Conservation (phyloP, 2,888 invertebrate genomes). For the Halictus ligatus region DNA sequence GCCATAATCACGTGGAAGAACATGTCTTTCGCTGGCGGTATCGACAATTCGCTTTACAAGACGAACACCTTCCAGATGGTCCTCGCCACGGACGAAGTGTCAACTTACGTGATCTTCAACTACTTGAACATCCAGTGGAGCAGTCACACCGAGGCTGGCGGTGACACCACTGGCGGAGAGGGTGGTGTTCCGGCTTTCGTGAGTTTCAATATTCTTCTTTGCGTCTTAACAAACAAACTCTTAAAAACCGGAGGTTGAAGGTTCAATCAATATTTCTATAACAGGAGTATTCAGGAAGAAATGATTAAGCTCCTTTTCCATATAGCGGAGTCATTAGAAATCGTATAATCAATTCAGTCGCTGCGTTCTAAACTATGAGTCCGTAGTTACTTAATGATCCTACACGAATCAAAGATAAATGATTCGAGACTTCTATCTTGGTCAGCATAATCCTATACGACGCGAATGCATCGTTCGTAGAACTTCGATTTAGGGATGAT, state of each 20-base stretch:
- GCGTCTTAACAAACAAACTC: no score
- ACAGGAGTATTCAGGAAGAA: no score
- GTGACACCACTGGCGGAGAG: constrained; percentile 94
- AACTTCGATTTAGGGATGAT: no score
- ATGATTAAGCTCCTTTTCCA: no score
- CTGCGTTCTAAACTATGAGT: no score
- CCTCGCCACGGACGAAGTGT: constrained; percentile 96
- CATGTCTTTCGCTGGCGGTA: constrained; percentile 96
- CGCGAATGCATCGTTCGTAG: no score
- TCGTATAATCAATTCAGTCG: no score
- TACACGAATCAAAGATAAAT: neutral
- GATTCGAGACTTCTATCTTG: neutral
- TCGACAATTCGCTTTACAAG: constrained; percentile 91
- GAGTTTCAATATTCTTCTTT: constrained; percentile 84
- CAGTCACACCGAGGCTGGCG: constrained; percentile 95
- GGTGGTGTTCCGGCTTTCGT: constrained; percentile 95
- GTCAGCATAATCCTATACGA: neutral
- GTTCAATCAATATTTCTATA: no score
- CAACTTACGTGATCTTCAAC: constrained; percentile 97
- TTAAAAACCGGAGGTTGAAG: neutral
- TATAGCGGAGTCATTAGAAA: no score
- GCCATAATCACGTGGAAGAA: constrained; percentile 98
- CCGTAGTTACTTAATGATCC: neutral
- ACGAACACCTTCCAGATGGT: constrained; percentile 98
- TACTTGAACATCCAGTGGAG: constrained; percentile 96